Base-by-base conservation (phyloP, 2,888 invertebrate species). In the Capitulum mitella region DNA sequence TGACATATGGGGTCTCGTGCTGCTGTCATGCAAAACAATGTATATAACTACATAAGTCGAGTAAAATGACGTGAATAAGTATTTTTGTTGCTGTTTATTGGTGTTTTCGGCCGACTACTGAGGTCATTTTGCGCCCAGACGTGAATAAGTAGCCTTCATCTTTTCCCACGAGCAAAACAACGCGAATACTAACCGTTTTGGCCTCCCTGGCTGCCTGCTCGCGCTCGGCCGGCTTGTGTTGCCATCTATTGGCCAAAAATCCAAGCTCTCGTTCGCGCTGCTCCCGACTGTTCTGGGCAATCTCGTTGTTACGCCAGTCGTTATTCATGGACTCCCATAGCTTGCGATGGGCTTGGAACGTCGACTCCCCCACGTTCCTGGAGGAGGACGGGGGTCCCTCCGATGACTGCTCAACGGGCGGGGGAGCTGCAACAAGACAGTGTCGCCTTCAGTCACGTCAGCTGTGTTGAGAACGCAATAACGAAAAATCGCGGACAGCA, bases 311-410 rank as follows among this genome's bases (percentile, higher is more conserved):
- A 5, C 70, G 70, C 70, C 70, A 70, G 70, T 70, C 40, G 40
- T 70, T 40, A 26, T 40, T 40, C 70, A 70, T 70, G 26, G 70
- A 37, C 70, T 70, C 70, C 70, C 70, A 70, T 22, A 37, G 70
- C 22, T 40, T 29, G 14, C 70, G 37, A 10, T 70, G 70, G 10
- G 37, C 37, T 40, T 70, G 37, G 40, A 70, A 70, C 10, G 37
- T 70, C 3, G 70, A 40, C 37, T 40, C 70, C 5, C 70, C 70
- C 19, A 40, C 26, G 70, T 10, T 22, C 40, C 37, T 37, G 40
- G 64, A 64, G 29, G 64, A 34, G 0, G 64, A 64, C 19, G 64
- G 32, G 16, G 64, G 64, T 3, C 64, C 64, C 19, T 51, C 51
- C 19, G 51, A 16, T 16, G 64, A 34, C 64, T 16, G 64, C 16